Conservation (phyloP, 2,113 vertebrate genomes). For the Etheostoma spectabile region DNA sequence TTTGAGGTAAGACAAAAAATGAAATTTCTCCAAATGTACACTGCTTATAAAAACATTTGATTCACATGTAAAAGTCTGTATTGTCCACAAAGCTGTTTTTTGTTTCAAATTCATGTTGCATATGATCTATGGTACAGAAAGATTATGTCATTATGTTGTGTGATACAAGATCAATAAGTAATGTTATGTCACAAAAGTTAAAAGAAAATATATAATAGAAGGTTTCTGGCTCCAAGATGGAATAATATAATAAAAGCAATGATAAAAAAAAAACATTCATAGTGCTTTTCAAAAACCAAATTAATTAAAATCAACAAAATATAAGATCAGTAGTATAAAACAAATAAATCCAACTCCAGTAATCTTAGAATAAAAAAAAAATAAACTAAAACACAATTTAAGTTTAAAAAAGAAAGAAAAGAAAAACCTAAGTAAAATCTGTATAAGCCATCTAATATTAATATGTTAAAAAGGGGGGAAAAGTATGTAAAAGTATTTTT, state of each 20-base stretch:
- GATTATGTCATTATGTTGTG: neutral
- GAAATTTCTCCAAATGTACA: neutral
- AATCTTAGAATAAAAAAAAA: neutral
- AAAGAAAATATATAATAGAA: neutral
- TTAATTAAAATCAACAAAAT: neutral
- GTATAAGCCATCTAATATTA: neutral
- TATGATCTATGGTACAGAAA: neutral
- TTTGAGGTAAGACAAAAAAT: conserved; percentile 88
- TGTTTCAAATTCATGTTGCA: neutral
- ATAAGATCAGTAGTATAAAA: too few relatives aligned
- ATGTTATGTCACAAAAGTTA: neutral
- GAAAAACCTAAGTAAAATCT: neutral
- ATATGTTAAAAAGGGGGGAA: neutral
- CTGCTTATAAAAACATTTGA: neutral
- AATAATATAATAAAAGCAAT: neutral
- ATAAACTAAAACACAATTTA: neutral
- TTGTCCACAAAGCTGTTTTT: neutral
- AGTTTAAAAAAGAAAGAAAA: neutral
- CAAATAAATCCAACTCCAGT: neutral
- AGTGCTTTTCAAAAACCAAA: neutral
- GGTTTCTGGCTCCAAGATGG: neutral
- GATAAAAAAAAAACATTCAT: neutral
- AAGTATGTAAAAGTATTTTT: neutral
- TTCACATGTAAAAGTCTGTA: neutral
- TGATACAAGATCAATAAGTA: neutral